phyloP scores from a whole-genome alignment of 1,140 invertebrate species.

The Ladona fulva region DNA sequence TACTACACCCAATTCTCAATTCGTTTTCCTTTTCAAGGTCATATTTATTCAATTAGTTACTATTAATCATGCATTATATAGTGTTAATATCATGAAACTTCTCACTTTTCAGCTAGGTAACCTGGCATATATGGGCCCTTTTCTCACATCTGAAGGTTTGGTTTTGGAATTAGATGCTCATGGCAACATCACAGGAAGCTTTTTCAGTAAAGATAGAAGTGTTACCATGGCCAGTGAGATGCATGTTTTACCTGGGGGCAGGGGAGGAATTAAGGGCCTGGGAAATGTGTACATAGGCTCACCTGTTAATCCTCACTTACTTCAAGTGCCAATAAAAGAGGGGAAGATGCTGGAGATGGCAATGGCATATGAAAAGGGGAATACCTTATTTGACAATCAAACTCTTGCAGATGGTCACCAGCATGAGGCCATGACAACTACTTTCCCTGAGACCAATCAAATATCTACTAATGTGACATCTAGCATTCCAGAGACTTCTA shows the following conservation, averaged over 20 bases:
- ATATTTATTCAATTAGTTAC: no score
- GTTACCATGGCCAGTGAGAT: conserved; percentile 11
- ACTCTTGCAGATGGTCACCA: no score
- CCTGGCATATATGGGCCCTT: conserved; percentile 11
- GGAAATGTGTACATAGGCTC: neutral
- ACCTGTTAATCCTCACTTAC: conserved; percentile 9
- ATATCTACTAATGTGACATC: no score
- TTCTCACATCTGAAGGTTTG: neutral
- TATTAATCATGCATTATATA: neutral
- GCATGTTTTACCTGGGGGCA: neutral
- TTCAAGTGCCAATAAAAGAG: neutral
- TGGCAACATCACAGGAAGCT: conserved; percentile 12
- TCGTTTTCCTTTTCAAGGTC: no score
- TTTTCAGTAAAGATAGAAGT: conserved; percentile 6
- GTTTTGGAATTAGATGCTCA: conserved; percentile 13
- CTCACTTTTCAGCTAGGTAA: conserved; percentile 11
- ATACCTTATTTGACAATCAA: neutral
- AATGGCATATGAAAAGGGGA: neutral
- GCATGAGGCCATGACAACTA: no score
- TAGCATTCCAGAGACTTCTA: no score
- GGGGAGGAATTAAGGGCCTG: neutral
- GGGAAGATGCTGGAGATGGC: neutral
- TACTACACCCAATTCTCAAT: no score
- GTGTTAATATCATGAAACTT: neutral
- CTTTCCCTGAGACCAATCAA: no score